Percentiles rank a stretch among this genome's conserved stretches.
phyloP scores from a whole-genome alignment of 1,140 invertebrate species.

The Formica exsecta region DNA sequence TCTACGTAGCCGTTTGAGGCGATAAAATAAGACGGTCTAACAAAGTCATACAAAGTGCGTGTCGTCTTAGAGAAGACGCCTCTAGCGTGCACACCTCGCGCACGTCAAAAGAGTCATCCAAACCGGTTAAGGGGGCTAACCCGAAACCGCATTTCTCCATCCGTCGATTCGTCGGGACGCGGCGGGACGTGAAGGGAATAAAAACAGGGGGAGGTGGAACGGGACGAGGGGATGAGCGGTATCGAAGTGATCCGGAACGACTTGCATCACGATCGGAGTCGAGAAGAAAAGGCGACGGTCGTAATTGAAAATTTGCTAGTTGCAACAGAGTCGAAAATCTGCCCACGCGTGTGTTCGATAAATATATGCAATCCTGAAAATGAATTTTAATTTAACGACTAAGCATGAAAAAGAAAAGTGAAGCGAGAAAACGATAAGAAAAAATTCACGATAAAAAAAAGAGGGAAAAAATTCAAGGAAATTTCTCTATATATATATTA shows the following conservation, averaged over 20 bases:
- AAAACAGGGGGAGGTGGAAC: constrained; percentile 2
- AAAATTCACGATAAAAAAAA: background rate
- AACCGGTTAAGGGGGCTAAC: constrained; percentile 65
- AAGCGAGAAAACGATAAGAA: background rate
- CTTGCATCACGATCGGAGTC: constrained; percentile 2
- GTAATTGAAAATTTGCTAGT: constrained; percentile 65
- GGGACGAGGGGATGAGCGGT: constrained; percentile 23
- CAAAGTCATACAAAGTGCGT: constrained; percentile 30
- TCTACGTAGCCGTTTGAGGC: constrained; percentile 34
- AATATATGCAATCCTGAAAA: constrained; percentile 71
- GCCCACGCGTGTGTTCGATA: constrained; percentile 73
- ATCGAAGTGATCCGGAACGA: constrained; percentile 51
- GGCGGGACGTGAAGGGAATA: background rate
- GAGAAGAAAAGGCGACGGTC: constrained; percentile 11
- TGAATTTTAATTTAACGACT: constrained; percentile 51
- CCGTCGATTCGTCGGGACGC: background rate
- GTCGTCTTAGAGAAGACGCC: constrained; percentile 37
- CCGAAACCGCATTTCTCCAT: constrained; percentile 60
- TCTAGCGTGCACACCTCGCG: constrained; percentile 52
- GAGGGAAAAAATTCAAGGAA: constrained; percentile 3
- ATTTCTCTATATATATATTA: background rate
- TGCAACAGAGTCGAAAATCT: constrained; percentile 24
- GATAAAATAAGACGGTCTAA: constrained; percentile 53
- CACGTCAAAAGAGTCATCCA: constrained; percentile 58
- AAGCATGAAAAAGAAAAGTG: constrained; percentile 2